Conservation (phyloP, 2,888 invertebrate species). For the Epistrophe eligans region DNA sequence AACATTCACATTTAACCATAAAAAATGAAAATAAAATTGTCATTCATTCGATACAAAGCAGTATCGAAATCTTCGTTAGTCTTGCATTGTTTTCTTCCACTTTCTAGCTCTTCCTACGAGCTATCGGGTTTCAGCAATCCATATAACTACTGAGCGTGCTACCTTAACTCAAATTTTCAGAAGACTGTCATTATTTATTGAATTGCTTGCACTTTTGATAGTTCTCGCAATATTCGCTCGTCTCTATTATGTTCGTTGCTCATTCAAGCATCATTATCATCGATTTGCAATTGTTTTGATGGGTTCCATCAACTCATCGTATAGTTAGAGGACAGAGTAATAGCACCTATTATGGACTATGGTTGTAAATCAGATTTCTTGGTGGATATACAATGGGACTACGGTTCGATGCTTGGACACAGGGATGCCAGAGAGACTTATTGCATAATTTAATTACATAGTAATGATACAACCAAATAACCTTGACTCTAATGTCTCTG, state of each 20-base stretch:
- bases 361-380: constrained; percentile 40
- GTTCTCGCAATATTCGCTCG: constrained; percentile 26
- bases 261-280: constrained; percentile 59
- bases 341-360: constrained; percentile 32
- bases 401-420: constrained; percentile 17
- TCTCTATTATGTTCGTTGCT: constrained; percentile 30
- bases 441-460: constrained; percentile 53
- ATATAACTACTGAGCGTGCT: constrained; percentile 24
- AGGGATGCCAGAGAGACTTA: constrained; percentile 21
- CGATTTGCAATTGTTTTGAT: constrained; percentile 62
- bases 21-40: constrained; percentile 29
- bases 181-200: constrained; percentile 54
- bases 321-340: constrained; percentile 15
- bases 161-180: constrained; percentile 51
- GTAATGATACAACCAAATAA: neutral
- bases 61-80: constrained; percentile 4
- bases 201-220: constrained; percentile 35
- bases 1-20: constrained; percentile 28
- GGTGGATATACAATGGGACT: constrained; percentile 26
- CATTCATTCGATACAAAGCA: constrained; percentile 34
- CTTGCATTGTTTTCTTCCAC: constrained; percentile 40
- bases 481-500: constrained; percentile 44
- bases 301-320: constrained; percentile 32
- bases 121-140: constrained; percentile 58
- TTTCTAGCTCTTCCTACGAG: constrained; percentile 37